Evolutionary conservation across 2,797 vertebrate genomes (phyloP), one percentile per base, ranked within the genome.

Genomic region (Brachyalestes nurse): DNA sequence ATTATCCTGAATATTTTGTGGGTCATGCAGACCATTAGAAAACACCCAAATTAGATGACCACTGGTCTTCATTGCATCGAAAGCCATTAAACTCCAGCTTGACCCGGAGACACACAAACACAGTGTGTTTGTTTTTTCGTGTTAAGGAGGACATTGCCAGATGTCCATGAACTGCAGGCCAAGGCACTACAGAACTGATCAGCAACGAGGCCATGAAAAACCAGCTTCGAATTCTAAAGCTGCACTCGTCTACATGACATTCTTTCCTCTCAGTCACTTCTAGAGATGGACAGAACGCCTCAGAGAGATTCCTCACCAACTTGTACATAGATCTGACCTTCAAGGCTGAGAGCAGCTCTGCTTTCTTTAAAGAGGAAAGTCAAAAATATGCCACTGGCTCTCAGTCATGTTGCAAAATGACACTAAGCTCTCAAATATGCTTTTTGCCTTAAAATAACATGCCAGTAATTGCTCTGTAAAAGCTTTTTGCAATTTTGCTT

Each of bases 391-490:
- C 62, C 16, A 65, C 9, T 65, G 62, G 40, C 34, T 67, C 12
- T 38, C 38, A 45, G 38, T n/a, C 42, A 23, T 47, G 7, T 9
- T 13, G n/a, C 40, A n/a, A 51, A 72, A 58, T n/a, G 16, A 73
- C 6, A 17, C 8, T 10, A 21, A 81, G 12, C 38, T 25, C 75
- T 58, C 58, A 77, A 66, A 51, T 23, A 65, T 23, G 19, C 7
- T 40, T 42, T 17, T 1, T 9, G n/a, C 34, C 5, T 21, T 40
- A 38, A 38, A 40, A 40, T 40, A 58, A 49, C n/a, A 8, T 6
- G 19, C 34, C 8, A 14, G 62, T 49, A 75, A 75, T 80, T n/a
- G n/a, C n/a, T n/a, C n/a, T n/a, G 23, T 82, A 77, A 82, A 77
- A 77, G 80, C 75, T 66, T 82, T 72, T 70, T 19, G 49, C 67